phyloP scores from a whole-genome alignment of 53 echinoderm and acorn worm species.

The Pentamera pediparva region DNA sequence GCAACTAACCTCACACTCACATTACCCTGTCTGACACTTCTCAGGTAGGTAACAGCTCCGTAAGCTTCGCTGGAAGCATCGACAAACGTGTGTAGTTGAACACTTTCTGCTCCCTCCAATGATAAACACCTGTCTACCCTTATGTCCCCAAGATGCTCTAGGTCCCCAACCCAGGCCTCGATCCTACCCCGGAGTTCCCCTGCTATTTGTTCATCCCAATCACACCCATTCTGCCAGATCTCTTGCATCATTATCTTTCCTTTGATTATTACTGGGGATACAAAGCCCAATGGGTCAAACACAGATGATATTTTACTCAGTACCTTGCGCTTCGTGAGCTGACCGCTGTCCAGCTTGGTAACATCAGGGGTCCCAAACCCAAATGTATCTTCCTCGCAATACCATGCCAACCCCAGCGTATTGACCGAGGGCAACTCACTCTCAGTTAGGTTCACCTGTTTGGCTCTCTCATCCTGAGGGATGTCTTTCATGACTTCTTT shows the following conservation, averaged over 20 bases:
- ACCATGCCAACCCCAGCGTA: constrained; percentile 59
- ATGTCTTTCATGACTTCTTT: constrained; percentile 47
- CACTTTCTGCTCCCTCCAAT: neutral
- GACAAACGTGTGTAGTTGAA: neutral
- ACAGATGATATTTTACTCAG: neutral
- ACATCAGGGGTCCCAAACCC: no score
- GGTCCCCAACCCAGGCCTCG: neutral
- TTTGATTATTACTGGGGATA: neutral
- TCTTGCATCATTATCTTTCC: constrained; percentile 3
- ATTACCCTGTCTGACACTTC: neutral
- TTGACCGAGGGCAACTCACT: constrained; percentile 39
- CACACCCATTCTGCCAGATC: neutral
- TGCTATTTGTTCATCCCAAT: constrained; percentile 10
- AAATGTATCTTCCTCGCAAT: constrained; percentile 54
- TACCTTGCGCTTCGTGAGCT: neutral
- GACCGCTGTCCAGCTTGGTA: neutral
- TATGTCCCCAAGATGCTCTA: neutral
- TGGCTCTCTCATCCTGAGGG: constrained; percentile 47
- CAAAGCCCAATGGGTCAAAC: constrained; percentile 19
- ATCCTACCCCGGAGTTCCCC: neutral
- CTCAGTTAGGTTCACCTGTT: constrained; percentile 37
- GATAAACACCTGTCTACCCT: constrained; percentile 14
- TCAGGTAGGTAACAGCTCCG: constrained; percentile 8
- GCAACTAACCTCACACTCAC: constrained; percentile 5
- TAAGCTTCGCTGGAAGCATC: constrained; percentile 34